Evolutionary conservation across 2,797 vertebrate genomes (phyloP), one percentile per base, ranked within the genome.

Genomic region (Nothura maculosa): DNA sequence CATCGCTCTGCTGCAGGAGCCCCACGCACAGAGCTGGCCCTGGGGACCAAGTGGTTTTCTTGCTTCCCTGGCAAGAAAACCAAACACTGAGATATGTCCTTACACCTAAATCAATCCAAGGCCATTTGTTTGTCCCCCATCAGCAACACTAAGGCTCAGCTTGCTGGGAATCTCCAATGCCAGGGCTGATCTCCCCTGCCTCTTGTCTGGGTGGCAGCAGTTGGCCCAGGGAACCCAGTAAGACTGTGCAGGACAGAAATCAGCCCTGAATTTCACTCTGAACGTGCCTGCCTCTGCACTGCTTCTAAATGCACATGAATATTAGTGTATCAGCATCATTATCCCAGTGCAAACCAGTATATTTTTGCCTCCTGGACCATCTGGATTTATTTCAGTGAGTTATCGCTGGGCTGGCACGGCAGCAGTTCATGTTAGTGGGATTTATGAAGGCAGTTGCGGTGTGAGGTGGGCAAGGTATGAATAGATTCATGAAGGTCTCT

Each of bases 81-180:
- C 81, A 92, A 77, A 72, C 79, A 85, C 89, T 83, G 89, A 89
- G 90, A 55, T 78, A 79, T 24, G 50, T 85, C 74, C 91, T 63
- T 66, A 88, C n/a, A 55, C 81, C 83, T 84, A 89, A 94, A 82
- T 54, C 81, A 89, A 87, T 74, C 45, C 64, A 60, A 90, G 66
- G 38, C 32, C 58, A 73, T n/a, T 20, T 66, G 27, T 14, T 43
- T 6, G 7, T 43, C 19, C 12, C 66, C 63, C 60, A 12, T 43
- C 27, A 96, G 92, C 82, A 70, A 48, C 45, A 66, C 17, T 69
- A 69, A 73, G 55, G 83, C 63, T 87, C 70, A 28, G 20, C 72
- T 90, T 22, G 5, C 63, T 80, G 78, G 38, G 43, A 77, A 66
- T 32, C 61, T 36, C 45, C 2, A 14, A 79, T 73, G 85, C 88